Conservation (phyloP, 2,113 vertebrate species). For the Amphiprion ocellaris region DNA sequence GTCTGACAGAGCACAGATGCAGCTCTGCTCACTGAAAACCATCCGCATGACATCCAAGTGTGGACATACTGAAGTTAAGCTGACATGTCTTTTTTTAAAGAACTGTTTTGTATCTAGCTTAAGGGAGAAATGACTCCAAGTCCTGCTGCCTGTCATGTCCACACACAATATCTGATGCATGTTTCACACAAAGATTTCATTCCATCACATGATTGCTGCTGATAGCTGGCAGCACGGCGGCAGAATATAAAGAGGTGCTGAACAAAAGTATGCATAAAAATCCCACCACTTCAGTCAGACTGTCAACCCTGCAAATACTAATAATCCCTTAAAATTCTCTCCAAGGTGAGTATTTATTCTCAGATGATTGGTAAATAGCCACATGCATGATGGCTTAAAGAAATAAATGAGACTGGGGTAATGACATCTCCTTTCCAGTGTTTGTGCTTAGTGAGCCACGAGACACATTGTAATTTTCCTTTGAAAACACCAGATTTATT, state of each 20-base stretch:
- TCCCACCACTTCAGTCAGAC: neutral
- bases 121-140: no score
- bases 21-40: no score
- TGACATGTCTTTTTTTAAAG: no score
- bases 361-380: slow-evolving; percentile 15
- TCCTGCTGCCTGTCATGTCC: no score
- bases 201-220: neutral
- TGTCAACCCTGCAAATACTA: neutral
- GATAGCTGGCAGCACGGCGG: no score
- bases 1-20: no score
- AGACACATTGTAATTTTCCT: slow-evolving; percentile 46
- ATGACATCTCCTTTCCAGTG: slow-evolving; percentile 33
- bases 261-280: neutral
- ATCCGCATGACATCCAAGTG: no score
- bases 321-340: slow-evolving; percentile 13
- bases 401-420: slow-evolving; percentile 35
- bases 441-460: slow-evolving; percentile 40
- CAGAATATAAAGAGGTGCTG: neutral
- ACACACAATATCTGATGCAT: no score
- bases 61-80: no score
- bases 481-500: slow-evolving; percentile 46
- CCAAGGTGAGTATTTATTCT: slow-evolving; percentile 10
- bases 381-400: slow-evolving; percentile 5
- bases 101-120: no score
- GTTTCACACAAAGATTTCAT: neutral